Evolutionary conservation across 2,113 vertebrate genomes (phyloP), one percentile per base, ranked within the genome.

Genomic region (Crotalus helleri): DNA sequence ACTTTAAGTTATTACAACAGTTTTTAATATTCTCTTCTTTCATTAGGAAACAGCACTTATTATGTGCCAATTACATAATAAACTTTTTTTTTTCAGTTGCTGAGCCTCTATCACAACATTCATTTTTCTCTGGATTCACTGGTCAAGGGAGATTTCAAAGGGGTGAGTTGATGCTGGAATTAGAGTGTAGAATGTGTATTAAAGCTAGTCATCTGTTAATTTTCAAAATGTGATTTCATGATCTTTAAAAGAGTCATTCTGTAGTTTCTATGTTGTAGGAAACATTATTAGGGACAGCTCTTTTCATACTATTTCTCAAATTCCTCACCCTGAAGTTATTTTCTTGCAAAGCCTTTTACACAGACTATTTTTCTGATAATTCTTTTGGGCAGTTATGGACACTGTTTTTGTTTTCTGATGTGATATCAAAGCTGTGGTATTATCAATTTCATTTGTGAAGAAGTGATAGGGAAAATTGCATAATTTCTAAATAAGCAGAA

Each of bases 71-170:
- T 0, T 1, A 2, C 0, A 0, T 91, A 44, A 8, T 54, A 46
- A 55, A 92, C 29, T 81, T 51, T 51, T 15, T 69, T 69, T 91
- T 93, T 95, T 61, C 96, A 98, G 97, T 94, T 97, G 85, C 97
- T 98, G 95, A 98, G 97, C 92, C 96, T 98, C 96, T 96, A 96
- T 92, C 96, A 98, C 96, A 98, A 98, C 93, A 95, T 98, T 92
- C 96, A 97, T 95, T 97, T 97, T 95, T 96, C 97, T 91, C 94
- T 98, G 94, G 97, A 97, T 86, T 97, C 97, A 0, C 92, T 98
- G 89, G 95, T 98, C 53, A 98, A 98, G 95, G 97, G 97, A 51
- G 97, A 98, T 95, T 94, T 98, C 39, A 97, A 98, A 97, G 97
- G 97, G 95, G 97, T 98, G 95, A 97, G 97, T 95, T 87, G 46